Evolutionary conservation across 2,113 vertebrate species (phyloP).

Genomic region (Mionectes macconnelli): DNA sequence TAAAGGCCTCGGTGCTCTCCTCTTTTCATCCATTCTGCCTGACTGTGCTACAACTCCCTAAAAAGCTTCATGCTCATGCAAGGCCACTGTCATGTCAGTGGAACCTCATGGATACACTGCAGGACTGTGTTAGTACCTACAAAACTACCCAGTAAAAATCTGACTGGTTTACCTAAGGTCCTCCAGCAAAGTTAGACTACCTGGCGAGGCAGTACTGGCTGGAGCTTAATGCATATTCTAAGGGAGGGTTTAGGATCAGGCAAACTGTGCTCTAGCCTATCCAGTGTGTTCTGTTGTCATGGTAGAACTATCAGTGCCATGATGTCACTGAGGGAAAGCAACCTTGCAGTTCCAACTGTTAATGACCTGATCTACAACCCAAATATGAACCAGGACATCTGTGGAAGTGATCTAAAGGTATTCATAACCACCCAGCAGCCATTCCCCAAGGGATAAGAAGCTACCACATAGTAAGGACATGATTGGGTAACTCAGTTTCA

Average conservation of each 20-base stretch:
- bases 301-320: fast-evolving
- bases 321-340: not conserved
- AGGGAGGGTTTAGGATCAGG: not conserved
- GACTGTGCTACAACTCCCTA: not conserved
- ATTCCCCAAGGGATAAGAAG: not conserved
- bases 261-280: not conserved
- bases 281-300: not conserved
- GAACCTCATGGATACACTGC: not conserved
- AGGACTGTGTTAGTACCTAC: not conserved
- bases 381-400: not conserved
- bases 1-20: not conserved
- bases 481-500: not conserved
- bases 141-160: not conserved
- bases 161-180: not conserved
- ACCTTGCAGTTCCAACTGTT: fast-evolving
- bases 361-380: not conserved
- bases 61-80: not conserved
- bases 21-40: not conserved
- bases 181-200: not conserved
- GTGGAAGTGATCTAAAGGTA: not conserved
- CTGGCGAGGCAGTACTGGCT: not conserved
- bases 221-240: not conserved
- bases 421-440: not conserved
- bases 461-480: not conserved
- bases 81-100: not conserved